Conservation (phyloP, 1,140 invertebrate genomes). For the Pteromalus puparum region DNA sequence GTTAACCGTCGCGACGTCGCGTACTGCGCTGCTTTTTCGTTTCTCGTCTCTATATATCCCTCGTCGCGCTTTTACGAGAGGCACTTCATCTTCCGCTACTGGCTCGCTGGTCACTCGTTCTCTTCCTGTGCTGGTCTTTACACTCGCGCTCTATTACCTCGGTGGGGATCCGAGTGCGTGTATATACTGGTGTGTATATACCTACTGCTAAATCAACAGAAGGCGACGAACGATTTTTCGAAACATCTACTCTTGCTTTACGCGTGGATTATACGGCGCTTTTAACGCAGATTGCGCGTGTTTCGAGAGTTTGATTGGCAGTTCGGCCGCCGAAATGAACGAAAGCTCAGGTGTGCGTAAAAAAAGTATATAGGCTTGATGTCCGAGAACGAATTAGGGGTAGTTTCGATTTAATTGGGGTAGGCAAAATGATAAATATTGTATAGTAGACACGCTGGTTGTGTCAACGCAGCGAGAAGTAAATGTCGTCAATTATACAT, state of each 20-base stretch:
- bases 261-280: too few relatives aligned
- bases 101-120: background rate
- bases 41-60: background rate
- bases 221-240: slow-evolving; percentile 15
- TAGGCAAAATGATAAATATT: too few relatives aligned
- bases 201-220: slow-evolving; percentile 16
- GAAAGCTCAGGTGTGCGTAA: too few relatives aligned
- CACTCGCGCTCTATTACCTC: background rate
- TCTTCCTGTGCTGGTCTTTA: background rate
- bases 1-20: slow-evolving; percentile 49
- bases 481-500: too few relatives aligned
- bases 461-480: too few relatives aligned
- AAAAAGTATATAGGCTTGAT: too few relatives aligned
- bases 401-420: background rate
- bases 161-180: background rate
- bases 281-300: too few relatives aligned
- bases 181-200: background rate
- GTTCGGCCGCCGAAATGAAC: too few relatives aligned
- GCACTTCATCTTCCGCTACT: slow-evolving; percentile 23
- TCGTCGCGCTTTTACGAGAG: slow-evolving; percentile 33
- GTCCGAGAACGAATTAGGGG: background rate
- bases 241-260: background rate
- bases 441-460: too few relatives aligned
- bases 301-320: too few relatives aligned
- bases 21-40: slow-evolving; percentile 15